phyloP scores from a whole-genome alignment of 2,113 vertebrate species.

The Penelope pileata region DNA sequence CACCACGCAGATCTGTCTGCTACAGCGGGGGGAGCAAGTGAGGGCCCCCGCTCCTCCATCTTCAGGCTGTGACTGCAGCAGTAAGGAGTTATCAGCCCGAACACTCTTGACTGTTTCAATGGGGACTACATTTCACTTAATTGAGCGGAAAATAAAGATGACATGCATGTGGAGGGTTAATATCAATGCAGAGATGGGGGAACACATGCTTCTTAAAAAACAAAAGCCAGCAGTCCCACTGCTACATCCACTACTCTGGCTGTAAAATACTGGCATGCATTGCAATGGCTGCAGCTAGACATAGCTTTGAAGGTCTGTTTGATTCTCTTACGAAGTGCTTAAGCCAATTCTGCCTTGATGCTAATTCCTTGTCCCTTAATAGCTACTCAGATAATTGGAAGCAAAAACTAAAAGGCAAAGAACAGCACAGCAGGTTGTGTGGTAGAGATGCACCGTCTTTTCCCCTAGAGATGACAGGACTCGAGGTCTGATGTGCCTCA shows the following conservation, averaged over 20 bases:
- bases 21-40: accelerated
- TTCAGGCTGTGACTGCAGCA: background rate
- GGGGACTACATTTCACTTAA: background rate
- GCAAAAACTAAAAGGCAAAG: slow-evolving; percentile 5
- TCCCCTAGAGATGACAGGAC: background rate
- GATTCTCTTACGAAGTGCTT: slow-evolving; percentile 36
- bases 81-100: background rate
- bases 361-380: slow-evolving; percentile 43
- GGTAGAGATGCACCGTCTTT: background rate
- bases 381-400: background rate
- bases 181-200: background rate
- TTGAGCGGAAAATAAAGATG: slow-evolving; percentile 28
- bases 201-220: background rate
- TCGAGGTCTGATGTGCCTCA: background rate
- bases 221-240: background rate
- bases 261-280: background rate
- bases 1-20: background rate
- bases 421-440: background rate
- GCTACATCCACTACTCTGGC: background rate
- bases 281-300: background rate
- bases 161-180: background rate
- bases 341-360: slow-evolving; percentile 46
- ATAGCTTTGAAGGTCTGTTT: slow-evolving; percentile 17
- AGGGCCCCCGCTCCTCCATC: background rate
- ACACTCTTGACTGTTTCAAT: slow-evolving; percentile 22